Evolutionary conservation across 2,113 vertebrate species (phyloP), one percentile per base, ranked within the genome.

Genomic region (Nothobranchius kuhntae): DNA sequence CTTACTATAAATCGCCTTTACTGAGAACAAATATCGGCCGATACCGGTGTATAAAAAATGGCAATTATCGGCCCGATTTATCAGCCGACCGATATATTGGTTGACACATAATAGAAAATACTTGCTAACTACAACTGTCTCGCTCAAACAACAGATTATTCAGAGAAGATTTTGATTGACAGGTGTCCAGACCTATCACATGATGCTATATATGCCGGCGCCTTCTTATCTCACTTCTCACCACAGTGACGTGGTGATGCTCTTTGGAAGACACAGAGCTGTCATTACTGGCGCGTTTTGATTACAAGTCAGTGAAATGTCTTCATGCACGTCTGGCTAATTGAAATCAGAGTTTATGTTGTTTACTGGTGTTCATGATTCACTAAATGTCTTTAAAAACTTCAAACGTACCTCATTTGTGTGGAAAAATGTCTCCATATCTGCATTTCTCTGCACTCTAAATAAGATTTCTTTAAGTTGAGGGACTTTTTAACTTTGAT

Each of bases 201-300:
- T 59, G n/a, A 53, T 15, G 14, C 58, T 45, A 24, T 38, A 36
- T 47, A 70, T 42, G 0, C 56, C 13, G 66, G 71, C 65, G 71
- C 68, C 77, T 72, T 64, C 61, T 74, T 60, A 56, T 56, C 51
- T 77, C 60, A 78, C 76, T 64, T 80, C 79, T 77, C 65, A 76
- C 78, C 51, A 0, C 68, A 47, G 64, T 48, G 7, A 44, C 66
- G 63, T 15, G 48, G 72, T 53, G 59, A 64, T 74, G 55, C 15
- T 50, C 66, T 76, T 45, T 64, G 56, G 77, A 71, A 13, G 13
- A 24, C 75, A 14, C 55, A 24, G 68, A 58, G 7, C 80, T 75
- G 58, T 82, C 30, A 83, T 87, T 80, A 87, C 64, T 65, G 80
- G 70, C 54, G 60, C 72, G 61, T 62, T 77, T 53, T 85, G 70